A percentile compares a stretch with the other conserved stretches of the same genome.
phyloP scores from a whole-genome alignment of 1,140 invertebrate species.

The Nasonia vitripennis region DNA sequence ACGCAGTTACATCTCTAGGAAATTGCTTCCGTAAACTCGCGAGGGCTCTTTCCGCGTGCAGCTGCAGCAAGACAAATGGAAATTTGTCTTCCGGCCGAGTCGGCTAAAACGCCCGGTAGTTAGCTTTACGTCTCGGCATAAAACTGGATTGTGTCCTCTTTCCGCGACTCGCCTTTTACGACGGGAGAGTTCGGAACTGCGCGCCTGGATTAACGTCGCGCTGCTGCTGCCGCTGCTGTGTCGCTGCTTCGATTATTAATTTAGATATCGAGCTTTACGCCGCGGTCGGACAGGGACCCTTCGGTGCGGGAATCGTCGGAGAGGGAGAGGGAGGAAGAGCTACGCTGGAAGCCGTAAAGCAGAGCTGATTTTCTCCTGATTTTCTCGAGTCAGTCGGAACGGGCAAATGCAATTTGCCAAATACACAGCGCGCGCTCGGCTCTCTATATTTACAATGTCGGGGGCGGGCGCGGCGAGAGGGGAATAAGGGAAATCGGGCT shows the following conservation, averaged over 20 bases:
- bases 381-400: slow-evolving; percentile 4
- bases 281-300: background rate
- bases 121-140: slow-evolving; percentile 34
- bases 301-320: background rate
- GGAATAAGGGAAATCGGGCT: slow-evolving; percentile 32
- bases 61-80: slow-evolving; percentile 29
- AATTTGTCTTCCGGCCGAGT: slow-evolving; percentile 22
- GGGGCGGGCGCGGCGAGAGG: background rate
- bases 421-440: background rate
- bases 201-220: background rate
- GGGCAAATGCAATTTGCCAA: slow-evolving; percentile 11
- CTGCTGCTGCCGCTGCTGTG: slow-evolving; percentile 8
- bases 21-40: slow-evolving; percentile 28
- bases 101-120: background rate
- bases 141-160: slow-evolving; percentile 17
- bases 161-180: slow-evolving; percentile 21
- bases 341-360: background rate
- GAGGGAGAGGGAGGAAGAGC: no score
- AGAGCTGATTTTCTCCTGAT: slow-evolving; percentile 6
- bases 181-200: background rate
- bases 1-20: slow-evolving; percentile 16
- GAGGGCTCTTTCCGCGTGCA: background rate
- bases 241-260: slow-evolving; percentile 4
- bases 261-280: background rate
- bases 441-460: slow-evolving; percentile 26